Evolutionary conservation across 2,113 vertebrate species (phyloP).

Genomic region (Calidris pugnax): DNA sequence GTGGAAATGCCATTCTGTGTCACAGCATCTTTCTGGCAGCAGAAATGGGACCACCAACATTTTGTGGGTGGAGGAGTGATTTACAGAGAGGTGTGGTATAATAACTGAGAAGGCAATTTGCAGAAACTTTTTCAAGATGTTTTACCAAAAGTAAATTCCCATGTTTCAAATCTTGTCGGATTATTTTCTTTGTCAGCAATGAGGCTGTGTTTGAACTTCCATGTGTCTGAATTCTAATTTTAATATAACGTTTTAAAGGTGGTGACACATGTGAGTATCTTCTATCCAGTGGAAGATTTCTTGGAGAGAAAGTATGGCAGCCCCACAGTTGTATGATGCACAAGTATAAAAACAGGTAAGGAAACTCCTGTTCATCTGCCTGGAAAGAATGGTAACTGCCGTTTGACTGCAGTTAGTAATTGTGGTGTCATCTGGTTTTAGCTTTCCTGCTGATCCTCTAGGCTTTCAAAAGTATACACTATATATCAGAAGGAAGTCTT

Average conservation of each 20-base stretch:
- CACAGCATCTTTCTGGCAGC: background rate
- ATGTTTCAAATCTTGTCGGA: background rate
- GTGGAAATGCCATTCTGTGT: background rate
- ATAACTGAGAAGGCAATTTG: background rate
- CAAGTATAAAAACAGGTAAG: constrained; percentile 93
- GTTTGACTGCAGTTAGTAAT: background rate
- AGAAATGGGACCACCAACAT: background rate
- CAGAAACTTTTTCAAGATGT: background rate
- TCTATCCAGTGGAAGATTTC: constrained; percentile 92
- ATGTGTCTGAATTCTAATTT: background rate
- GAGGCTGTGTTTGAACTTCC: background rate
- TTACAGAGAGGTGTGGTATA: background rate
- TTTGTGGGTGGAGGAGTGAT: background rate
- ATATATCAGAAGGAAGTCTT: background rate
- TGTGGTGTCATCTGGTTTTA: background rate
- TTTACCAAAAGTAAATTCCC: background rate
- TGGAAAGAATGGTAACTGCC: background rate
- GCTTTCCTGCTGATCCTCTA: background rate
- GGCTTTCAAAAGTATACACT: background rate
- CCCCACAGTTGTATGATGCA: constrained; percentile 99
- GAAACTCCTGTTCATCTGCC: background rate
- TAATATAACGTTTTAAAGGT: constrained; percentile 73
- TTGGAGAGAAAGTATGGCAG: constrained; percentile 96
- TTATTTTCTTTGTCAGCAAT: background rate
- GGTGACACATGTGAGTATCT: constrained; percentile 94